These are phyloP conservation scores for Seira musarum DNA, from an alignment of 2,888 invertebrate genomes.

Conservation along the genomic window DNA sequence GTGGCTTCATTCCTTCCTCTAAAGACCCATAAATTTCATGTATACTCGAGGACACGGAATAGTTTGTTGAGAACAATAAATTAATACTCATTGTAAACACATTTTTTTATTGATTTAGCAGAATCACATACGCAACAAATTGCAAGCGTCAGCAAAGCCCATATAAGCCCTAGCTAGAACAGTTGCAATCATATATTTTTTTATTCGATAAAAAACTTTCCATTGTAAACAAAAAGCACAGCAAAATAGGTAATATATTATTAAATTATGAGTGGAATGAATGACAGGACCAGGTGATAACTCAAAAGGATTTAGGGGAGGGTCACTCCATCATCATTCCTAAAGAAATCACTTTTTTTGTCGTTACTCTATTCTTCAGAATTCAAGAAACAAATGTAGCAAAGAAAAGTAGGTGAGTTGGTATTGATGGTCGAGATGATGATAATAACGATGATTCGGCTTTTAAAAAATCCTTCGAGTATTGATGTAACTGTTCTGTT, in stretches of 20 bases:
- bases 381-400: constrained; percentile 11
- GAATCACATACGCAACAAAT: not conserved
- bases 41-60: not conserved
- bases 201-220: not conserved
- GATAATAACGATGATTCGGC: not conserved
- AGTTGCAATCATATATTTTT: not conserved
- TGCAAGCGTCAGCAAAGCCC: no score
- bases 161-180: no score
- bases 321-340: not conserved
- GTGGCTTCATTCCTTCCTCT: not conserved
- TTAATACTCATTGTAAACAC: constrained; percentile 9
- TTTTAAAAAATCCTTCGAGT: not conserved
- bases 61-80: not conserved
- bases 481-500: constrained; percentile 3
- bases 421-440: not conserved
- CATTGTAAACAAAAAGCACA: constrained; percentile 5
- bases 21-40: not conserved
- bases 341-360: not conserved
- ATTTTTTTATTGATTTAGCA: constrained; percentile 6
- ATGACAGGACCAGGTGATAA: constrained; percentile 12
- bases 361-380: not conserved
- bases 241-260: not conserved
- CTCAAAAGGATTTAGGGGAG: constrained; percentile 15
- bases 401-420: constrained; percentile 4
- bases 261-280: constrained; percentile 6